A percentile compares a stretch with the other conserved stretches of the same genome.
Conservation (phyloP, 1,140 invertebrate species). For the Drosophila seguyi region DNA sequence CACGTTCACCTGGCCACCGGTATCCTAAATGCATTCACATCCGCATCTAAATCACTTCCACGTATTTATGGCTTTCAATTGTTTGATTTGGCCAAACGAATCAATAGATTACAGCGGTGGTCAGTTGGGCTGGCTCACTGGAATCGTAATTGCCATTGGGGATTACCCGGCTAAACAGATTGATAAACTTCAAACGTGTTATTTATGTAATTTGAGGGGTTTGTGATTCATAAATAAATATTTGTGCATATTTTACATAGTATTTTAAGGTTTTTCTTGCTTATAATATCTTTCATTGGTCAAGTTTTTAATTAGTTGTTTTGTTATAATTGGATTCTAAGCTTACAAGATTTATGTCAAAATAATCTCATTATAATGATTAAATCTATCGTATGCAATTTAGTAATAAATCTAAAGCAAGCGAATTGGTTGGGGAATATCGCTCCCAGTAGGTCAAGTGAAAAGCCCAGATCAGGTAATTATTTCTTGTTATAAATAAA, state of each 20-base stretch:
- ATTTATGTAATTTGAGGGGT: neutral
- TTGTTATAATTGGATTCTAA: neutral
- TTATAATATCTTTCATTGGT: neutral
- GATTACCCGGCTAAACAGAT: constrained; percentile 2
- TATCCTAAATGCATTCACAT: constrained; percentile 16
- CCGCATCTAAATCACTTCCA: constrained; percentile 25
- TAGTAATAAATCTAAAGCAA: neutral
- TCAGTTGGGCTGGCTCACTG: neutral
- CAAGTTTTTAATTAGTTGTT: neutral
- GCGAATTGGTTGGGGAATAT: neutral
- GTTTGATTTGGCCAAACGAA: constrained; percentile 21
- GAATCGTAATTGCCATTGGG: constrained; percentile 1
- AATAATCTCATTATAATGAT: neutral
- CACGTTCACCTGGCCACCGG: constrained; percentile 38
- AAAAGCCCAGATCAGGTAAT: neutral
- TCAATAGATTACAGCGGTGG: constrained; percentile 21
- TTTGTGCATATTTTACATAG: neutral
- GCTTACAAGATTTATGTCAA: too few relatives aligned
- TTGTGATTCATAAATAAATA: neutral
- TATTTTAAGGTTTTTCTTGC: neutral
- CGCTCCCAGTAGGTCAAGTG: neutral
- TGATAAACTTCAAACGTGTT: neutral
- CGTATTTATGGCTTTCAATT: constrained; percentile 38
- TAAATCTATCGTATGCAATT: neutral
- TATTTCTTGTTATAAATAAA: neutral